Base-by-base conservation (phyloP, 2,797 vertebrate genomes). In the Micrastur ruficollis region DNA sequence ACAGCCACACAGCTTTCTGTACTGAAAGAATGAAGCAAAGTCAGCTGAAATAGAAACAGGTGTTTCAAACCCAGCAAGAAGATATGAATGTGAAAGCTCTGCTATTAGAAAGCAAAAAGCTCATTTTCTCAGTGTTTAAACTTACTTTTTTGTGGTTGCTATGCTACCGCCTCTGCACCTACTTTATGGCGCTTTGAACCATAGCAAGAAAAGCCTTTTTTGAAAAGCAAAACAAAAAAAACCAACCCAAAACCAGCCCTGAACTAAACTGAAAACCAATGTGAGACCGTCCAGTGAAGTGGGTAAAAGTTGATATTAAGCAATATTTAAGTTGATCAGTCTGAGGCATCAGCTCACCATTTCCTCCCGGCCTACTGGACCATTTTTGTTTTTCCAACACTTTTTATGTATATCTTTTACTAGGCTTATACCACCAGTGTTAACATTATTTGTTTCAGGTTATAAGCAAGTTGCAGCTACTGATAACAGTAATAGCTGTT, bases 111-210 rank as follows among this genome's bases (percentile, higher is more conserved):
- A 95, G 79, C 68, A 93, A 91, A 91, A 94, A 81, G 58, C 76
- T 96, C 47, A 82, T 96, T 94, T 96, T 91, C 89, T 89, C 72
- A 75, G 66, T 80, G 59, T 85, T 97, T 93, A 96, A 94, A 96
- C 91, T 93, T 75, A 46, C 66, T 78, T 95, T 86, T 79, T 91
- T 70, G 76, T 91, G 80, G 92, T 94, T 97, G 91, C 95, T 95
- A 90, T 76, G 93, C 58, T 89, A 94, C 89, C 50, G 1, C 63
- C 58, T 93, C 92, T 97, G 86, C 73, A 91, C 52, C 65, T 75
- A 49, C 29, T 81, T 67, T 46, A 59, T 47, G 59, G 58, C 2
- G 8, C 67, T 95, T 93, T 73, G 86, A 95, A 92, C 68, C 66
- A 31, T 3, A 59, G 52, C 14, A 61, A 82, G 59, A 82, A 79